Percentiles rank a stretch among this genome's conserved stretches.
Conservation (phyloP, 2,888 invertebrate genomes). For the Bimastos eiseni region DNA sequence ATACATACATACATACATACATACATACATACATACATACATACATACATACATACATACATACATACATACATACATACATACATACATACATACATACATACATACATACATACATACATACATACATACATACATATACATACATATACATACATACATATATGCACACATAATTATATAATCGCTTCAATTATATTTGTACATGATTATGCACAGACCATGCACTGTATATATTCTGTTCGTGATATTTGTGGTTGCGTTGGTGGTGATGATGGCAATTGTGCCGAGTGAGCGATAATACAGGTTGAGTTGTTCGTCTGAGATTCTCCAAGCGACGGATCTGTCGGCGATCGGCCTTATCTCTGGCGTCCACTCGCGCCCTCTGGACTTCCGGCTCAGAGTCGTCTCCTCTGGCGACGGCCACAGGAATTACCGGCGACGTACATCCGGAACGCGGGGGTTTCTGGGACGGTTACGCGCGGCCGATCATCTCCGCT, state of each 20-base stretch:
- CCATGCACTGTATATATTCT: no score
- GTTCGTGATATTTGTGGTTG: no score
- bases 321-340: not conserved
- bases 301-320: not conserved
- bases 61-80: constrained; percentile 38
- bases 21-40: constrained; percentile 35
- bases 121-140: no score
- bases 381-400: constrained; percentile 21
- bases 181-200: no score
- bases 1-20: constrained; percentile 32
- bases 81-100: constrained; percentile 34
- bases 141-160: no score
- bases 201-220: no score
- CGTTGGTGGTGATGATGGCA: not conserved
- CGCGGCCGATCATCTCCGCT: constrained; percentile 13
- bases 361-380: not conserved
- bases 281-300: not conserved
- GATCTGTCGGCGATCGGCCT: not conserved
- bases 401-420: not conserved
- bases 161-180: no score
- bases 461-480: not conserved
- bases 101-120: constrained; percentile 21
- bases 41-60: constrained; percentile 37
- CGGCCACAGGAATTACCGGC: not conserved
- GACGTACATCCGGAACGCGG: constrained; percentile 7